Base-by-base conservation (phyloP, 2,888 invertebrate genomes). In the Aphrophora alni region DNA sequence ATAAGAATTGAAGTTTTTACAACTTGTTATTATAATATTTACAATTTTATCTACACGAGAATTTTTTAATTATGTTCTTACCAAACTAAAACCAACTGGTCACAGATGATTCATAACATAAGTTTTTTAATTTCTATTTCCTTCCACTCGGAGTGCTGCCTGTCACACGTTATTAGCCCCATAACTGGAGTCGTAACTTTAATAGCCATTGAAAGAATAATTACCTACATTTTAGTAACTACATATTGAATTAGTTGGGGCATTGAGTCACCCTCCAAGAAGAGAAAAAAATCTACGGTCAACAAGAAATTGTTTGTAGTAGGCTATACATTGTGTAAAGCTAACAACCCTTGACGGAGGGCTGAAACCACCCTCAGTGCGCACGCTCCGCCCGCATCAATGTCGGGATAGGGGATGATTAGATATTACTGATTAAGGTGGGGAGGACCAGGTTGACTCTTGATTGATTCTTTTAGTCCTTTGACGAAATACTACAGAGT, bases 381-480 rank as follows among this genome's bases (percentile, higher is more conserved):
- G 59, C 59, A 59, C 59, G 59, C 59, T 59, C 59, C 59, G 59
- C 59, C 59, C 59, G 59, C 59, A 59, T 59, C 59, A 21, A n/a
- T 59, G 59, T 59, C 59, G 59, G 21, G 59, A 59, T 59, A 59
- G 59, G 59, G 59, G 59, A 59, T 59, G 59, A 59, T 59, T 59
- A 59, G 59, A 59, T 59, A 59, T 21, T 59, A 21, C 59, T 21
- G 17, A 14, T 44, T 59, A 59, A 59, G 59, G 59, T 59, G 10
- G 59, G 59, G 59, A 59, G 4, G 21, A 59, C 59, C 21, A 21
- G 59, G 59, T 59, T 59, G 59, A 59, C 59, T 59, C 12, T 44
- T 4, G 17, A 12, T 44, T 44, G 33, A 33, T 33, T n/a, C n/a
- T n/a, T n/a, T n/a, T n/a, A n/a, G n/a, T n/a, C n/a, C n/a, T n/a